Percentiles rank a stretch among this genome's conserved stretches.
Conservation (phyloP, 92 coral and sea anemone genomes). For the Epizoanthus ramosus region DNA sequence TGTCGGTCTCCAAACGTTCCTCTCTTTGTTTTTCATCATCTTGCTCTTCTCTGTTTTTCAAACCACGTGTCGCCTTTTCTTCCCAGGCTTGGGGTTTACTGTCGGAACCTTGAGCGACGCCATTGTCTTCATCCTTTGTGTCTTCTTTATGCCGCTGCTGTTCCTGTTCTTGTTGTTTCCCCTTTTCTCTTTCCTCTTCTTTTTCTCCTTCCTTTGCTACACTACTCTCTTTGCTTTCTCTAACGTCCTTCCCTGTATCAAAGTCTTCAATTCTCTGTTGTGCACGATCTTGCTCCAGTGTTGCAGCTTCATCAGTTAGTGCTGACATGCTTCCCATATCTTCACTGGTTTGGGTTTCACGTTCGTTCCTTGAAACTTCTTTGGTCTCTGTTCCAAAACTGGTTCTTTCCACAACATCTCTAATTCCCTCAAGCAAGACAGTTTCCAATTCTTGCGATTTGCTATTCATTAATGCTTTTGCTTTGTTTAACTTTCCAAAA, state of each 20-base stretch:
- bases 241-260: not conserved
- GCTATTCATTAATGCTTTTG: conserved; percentile 48
- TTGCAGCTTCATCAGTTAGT: not conserved
- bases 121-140: not conserved
- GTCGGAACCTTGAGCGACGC: too few relatives aligned
- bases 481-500: conserved; percentile 58
- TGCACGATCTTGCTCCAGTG: not conserved
- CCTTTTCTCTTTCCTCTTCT: not conserved
- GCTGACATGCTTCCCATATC: not conserved
- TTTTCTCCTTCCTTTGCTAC: not conserved
- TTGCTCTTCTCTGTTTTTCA: too few relatives aligned
- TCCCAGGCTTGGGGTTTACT: not conserved
- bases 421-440: conserved; percentile 53
- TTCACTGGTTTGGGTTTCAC: not conserved
- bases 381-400: conserved; percentile 44
- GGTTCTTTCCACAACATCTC: conserved; percentile 55
- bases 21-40: not conserved
- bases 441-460: conserved; percentile 60
- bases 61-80: not conserved
- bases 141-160: not conserved
- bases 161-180: not conserved
- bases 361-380: conserved; percentile 3
- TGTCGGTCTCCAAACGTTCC: not conserved
- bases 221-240: not conserved
- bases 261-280: not conserved